These are phyloP conservation scores for Murina feae DNA, from an alignment of 2,113 vertebrate species.

Conservation along the genomic window DNA sequence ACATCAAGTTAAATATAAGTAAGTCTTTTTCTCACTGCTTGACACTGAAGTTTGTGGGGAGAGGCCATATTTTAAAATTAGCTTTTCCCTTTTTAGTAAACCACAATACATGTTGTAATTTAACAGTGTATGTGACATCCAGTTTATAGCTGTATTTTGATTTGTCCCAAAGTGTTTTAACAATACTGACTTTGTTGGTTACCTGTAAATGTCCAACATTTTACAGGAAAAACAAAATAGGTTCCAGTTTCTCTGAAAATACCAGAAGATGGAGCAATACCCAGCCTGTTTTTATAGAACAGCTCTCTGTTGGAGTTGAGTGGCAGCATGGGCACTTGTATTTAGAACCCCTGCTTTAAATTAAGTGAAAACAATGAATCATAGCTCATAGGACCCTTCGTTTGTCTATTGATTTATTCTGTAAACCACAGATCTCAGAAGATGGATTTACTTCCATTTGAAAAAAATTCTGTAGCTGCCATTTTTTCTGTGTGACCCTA, in stretches of 20 bases:
- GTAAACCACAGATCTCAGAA: neutral
- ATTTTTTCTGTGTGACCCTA: neutral
- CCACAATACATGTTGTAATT: neutral
- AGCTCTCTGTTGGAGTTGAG: neutral
- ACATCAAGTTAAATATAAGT: conserved; percentile 98
- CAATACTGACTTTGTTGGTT: neutral
- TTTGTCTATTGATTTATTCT: neutral
- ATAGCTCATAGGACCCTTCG: neutral
- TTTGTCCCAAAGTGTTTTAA: neutral
- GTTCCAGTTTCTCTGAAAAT: neutral
- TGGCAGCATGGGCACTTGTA: neutral
- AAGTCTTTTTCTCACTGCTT: conserved; percentile 65
- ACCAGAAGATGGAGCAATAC: neutral
- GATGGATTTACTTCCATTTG: neutral
- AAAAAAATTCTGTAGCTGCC: neutral
- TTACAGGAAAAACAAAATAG: neutral
- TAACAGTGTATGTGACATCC: neutral
- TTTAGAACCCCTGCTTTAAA: neutral
- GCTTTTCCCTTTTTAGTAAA: neutral
- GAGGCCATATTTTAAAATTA: neutral
- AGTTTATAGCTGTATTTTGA: neutral
- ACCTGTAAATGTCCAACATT: neutral
- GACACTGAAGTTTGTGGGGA: neutral
- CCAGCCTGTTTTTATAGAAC: neutral
- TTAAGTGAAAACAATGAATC: neutral